Base-by-base conservation (phyloP, 2,797 vertebrate species). In the Spinibarbus caldwelli region DNA sequence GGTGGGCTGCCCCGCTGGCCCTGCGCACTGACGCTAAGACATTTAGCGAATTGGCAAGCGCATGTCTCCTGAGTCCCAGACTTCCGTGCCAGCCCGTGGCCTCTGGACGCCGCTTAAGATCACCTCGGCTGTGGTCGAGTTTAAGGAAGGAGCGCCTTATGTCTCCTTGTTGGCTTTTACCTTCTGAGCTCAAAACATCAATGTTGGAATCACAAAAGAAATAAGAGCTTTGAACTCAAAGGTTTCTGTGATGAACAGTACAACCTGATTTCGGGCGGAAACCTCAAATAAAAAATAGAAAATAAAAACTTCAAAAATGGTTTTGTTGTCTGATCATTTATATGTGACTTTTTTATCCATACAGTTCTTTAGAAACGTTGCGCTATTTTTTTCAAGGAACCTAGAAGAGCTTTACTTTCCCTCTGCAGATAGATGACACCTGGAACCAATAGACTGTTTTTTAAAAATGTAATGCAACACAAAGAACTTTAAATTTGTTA, bases 41-140 rank as follows among this genome's bases (percentile, higher is more conserved):
- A 95, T 95, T 96, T 95, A 96, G 94, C 92, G 91, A 92, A 89
- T 95, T 96, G 95, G 95, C 95, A 95, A 78, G 78, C 89, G 72
- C 84, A 26, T 85, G 54, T 77, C 88, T 89, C 89, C 91, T 90
- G 89, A 90, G 84, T 88, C 86, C 76, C 29, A 6, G n/a, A 31
- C 83, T 73, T 76, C 87, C 66, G 73, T 91, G 93, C 93, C 94
- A 94, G 88, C 88, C 29, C 91, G 85, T 77, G 87, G 83, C 87
- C 91, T 86, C 86, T 86, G 87, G 86, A 89, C 82, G 57, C 82
- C 76, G 80, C 86, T 79, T 88, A 85, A 79, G 82, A 80, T 87
- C 73, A 80, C 86, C 83, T 80, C 78, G 83, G 81, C 86, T 52
- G 86, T 78, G 84, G 84, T 85, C 87, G 81, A 83, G 85, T 89